Conservation (phyloP, 2,113 vertebrate genomes). For the Sylvietta virens region DNA sequence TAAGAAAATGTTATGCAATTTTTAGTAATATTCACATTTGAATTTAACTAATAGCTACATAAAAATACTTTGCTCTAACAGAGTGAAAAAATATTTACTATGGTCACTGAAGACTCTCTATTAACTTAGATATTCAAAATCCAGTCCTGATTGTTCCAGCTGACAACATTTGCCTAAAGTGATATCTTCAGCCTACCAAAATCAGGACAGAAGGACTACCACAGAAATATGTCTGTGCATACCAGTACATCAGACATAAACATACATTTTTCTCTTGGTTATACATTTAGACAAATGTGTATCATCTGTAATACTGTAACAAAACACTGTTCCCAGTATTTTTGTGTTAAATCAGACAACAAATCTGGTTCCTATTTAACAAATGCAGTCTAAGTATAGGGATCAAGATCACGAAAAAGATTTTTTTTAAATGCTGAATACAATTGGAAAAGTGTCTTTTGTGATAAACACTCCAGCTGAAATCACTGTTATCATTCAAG, state of each 20-base stretch:
- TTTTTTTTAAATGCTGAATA: neutral
- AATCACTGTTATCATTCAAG: neutral
- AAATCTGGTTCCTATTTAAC: neutral
- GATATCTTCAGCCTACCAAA: neutral
- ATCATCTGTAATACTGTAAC: neutral
- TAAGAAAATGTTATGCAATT: neutral
- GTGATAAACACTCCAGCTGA: neutral
- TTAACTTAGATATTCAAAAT: neutral
- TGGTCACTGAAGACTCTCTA: neutral
- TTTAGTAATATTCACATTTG: neutral
- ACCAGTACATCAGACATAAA: neutral
- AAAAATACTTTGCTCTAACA: neutral
- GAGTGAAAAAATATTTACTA: neutral
- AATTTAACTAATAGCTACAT: neutral
- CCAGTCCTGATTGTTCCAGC: neutral
- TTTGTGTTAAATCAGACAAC: neutral
- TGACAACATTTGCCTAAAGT: neutral
- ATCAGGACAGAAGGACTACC: neutral
- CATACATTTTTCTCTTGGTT: neutral
- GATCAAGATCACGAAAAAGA: neutral
- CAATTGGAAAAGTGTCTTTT: neutral
- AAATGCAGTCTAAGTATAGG: neutral
- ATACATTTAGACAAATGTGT: neutral
- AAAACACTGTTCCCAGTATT: neutral
- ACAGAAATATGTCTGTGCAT: neutral